These are phyloP conservation scores for Cancer borealis DNA, from an alignment of 2,888 invertebrate genomes.

Conservation along the genomic window DNA sequence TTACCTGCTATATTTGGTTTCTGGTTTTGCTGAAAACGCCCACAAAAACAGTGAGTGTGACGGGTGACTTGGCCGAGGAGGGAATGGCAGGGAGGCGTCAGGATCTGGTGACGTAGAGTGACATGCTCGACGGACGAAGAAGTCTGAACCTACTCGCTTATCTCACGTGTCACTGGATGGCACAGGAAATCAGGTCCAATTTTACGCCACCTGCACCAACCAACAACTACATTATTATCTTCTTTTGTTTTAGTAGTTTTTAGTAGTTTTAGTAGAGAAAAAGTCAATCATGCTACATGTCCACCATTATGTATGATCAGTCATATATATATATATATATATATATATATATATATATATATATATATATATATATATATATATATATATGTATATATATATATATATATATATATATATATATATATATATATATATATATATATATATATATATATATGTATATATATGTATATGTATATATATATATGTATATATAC, in stretches of 20 bases:
- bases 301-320: not conserved
- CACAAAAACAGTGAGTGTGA: not conserved
- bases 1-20: not conserved
- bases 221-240: not conserved
- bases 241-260: not conserved
- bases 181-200: not conserved
- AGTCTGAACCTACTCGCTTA: not conserved
- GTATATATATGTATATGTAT: slow-evolving; percentile 54
- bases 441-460: slow-evolving; percentile 57
- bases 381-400: slow-evolving; percentile 27
- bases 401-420: slow-evolving; percentile 46
- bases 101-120: not conserved
- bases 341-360: no score
- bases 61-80: not conserved
- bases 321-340: no score
- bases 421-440: slow-evolving; percentile 55
- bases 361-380: no score
- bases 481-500: not conserved
- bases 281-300: not conserved
- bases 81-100: not conserved
- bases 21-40: not conserved
- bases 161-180: not conserved
- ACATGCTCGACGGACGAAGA: not conserved
- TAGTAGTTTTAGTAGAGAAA: not conserved
- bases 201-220: not conserved